Evolutionary conservation across 2,888 invertebrate species (phyloP), one percentile per base, ranked within the genome.

Genomic region (Allophyes oxyacanthae): DNA sequence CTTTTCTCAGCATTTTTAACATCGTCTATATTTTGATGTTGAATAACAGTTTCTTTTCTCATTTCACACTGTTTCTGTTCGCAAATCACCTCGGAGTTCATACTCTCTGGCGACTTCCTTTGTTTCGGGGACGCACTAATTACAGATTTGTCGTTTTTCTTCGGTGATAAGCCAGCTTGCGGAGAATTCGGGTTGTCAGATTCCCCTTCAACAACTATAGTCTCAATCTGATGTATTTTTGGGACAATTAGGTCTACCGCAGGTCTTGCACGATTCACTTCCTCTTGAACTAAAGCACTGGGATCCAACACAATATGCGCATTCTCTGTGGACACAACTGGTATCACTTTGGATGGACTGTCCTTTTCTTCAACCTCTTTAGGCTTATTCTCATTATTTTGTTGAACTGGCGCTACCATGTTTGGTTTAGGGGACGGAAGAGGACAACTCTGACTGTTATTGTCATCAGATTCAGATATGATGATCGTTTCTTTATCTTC

Each of bases 381-480:
- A 1, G 90, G 85, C 71, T 87, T 88, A 44, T 87, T 85, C 32
- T 89, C 88, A 64, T 85, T 85, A 28, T 78, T 82, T 33, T 83
- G 83, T 41, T 72, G 79, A 7, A 86, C 82, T 11, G 89, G 91
- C 13, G 79, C 81, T 38, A 88, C 78, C 10, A 77, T 73, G 48
- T 86, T 85, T 13, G 84, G 87, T 77, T 91, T 90, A 0, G 93
- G 94, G 4, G 93, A 92, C n/a, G 93, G 93, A 25, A 93, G 68
- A 1, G 93, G 93, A 71, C 94, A 92, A 75, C 93, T 93, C 69
- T 94, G 90, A 79, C 95, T 90, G 76, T 94, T 89, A 72, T 92
- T 93, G 62, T 94, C 91, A 77, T 94, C 94, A 10, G 93, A 94
- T 75, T 94, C 93, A 0, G 93, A 92, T 78, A 94, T 94, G 9